These are phyloP conservation scores for Labia minor DNA, from an alignment of 2,888 invertebrate genomes.

Conservation along the genomic window DNA sequence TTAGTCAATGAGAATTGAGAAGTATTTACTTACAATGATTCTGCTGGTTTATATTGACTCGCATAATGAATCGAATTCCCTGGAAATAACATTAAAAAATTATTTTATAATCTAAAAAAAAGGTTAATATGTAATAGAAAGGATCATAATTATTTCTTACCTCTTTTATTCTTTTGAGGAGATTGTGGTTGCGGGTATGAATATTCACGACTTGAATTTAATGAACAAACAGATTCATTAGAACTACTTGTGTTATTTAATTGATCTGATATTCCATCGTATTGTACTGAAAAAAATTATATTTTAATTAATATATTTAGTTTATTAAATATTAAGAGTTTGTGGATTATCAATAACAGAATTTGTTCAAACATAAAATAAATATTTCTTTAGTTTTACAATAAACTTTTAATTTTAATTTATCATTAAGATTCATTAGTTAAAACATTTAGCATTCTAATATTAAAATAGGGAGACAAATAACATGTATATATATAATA, in stretches of 20 bases:
- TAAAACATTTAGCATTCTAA: too few species aligned
- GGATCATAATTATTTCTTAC: slow-evolving; percentile 25
- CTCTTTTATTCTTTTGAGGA: slow-evolving; percentile 30
- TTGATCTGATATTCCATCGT: slow-evolving; percentile 32
- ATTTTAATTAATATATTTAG: not conserved
- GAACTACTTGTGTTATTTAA: slow-evolving; percentile 60
- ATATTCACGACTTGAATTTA: slow-evolving; percentile 30
- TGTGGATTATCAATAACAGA: not conserved
- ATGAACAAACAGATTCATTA: slow-evolving; percentile 69
- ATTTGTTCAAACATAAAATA: not conserved
- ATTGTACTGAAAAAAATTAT: not conserved
- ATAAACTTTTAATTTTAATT: not conserved
- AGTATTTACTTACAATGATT: slow-evolving; percentile 3
- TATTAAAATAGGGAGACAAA: too few species aligned
- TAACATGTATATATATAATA: too few species aligned
- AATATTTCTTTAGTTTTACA: not conserved
- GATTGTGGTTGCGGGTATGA: slow-evolving; percentile 25
- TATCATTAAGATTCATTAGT: too few species aligned
- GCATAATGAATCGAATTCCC: not conserved
- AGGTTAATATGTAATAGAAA: too few species aligned
- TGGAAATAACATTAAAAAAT: not conserved
- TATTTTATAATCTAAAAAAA: too few species aligned
- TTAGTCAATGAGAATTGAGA: too few species aligned
- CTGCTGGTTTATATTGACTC: not conserved
- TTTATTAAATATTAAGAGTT: too few species aligned